Evolutionary conservation across 2,888 invertebrate species (phyloP), one percentile per base, ranked within the genome.

Genomic region (Julus scandinavius): DNA sequence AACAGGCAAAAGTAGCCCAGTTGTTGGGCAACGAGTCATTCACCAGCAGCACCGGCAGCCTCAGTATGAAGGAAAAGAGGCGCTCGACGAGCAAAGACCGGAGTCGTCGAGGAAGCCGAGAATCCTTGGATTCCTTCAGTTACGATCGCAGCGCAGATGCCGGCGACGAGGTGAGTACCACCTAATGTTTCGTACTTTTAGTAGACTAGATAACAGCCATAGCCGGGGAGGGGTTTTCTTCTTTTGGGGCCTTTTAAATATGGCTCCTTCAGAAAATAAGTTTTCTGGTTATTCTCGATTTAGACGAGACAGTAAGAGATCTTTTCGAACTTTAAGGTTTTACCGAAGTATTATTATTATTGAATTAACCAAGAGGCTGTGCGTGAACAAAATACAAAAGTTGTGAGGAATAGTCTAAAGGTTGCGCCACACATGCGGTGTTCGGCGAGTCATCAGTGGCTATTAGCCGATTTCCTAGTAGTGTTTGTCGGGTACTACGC

Each of bases 1-100:
- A 97, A 93, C 97, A 97, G 94, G 96, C 97, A 89, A 97, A 97
- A 92, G 96, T 96, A 91, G 95, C 95, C 90, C 95, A 95, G 92
- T 94, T 96, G 90, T 93, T 96, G 91, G 94, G 94, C 89, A 94
- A 94, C 91, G 94, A 92, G 87, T 89, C 89, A 86, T 89, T 91
- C 90, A 90, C 91, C 90, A 90, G 91, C 86, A 90, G 89, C 88
- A 90, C 87, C 20, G 84, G 54, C n/a, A 63, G 87, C 58, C 38
- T 87, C 38, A 88, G 91, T 90, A 91, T 90, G 85, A 91, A 91
- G 90, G 91, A 91, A 88, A 91, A 91, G 89, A 90, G 91, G 49
- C 91, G 92, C 90, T 92, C 94, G 93, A 91, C 95, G 95, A 94
- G 95, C 90, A 91, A 92, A 90, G 92, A 92, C 89, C 91, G 92